A percentile compares a stretch with the other conserved stretches of the same genome.
These are phyloP conservation scores for Sitta europaea DNA, from an alignment of 2,113 vertebrate species.

Conservation along the genomic window DNA sequence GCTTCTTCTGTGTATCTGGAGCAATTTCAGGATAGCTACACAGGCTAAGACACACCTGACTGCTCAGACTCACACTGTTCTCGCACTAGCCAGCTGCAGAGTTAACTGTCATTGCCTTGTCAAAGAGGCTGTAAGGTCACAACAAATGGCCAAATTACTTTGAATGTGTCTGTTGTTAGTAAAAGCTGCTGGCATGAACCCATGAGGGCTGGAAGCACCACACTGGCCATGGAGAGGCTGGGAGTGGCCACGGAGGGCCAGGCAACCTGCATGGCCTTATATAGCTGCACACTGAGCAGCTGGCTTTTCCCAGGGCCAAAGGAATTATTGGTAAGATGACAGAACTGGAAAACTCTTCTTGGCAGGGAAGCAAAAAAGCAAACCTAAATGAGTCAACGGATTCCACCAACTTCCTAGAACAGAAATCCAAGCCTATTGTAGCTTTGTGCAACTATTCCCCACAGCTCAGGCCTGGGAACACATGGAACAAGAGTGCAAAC, in stretches of 20 bases:
- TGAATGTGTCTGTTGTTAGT: background rate
- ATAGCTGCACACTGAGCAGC: conserved; percentile 8
- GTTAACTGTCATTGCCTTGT: background rate
- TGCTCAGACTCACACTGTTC: background rate
- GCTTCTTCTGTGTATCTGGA: background rate
- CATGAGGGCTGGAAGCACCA: background rate
- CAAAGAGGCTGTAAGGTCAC: background rate
- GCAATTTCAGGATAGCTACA: background rate
- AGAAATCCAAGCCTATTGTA: background rate
- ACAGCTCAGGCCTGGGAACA: background rate
- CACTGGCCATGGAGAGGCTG: background rate
- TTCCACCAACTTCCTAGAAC: conserved; percentile 40
- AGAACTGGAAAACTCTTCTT: conserved; percentile 49
- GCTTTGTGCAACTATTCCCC: background rate
- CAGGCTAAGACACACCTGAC: background rate
- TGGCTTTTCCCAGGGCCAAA: conserved; percentile 30
- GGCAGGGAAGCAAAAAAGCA: conserved; percentile 44
- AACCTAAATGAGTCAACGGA: conserved; percentile 34
- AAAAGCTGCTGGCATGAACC: background rate
- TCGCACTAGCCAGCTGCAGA: background rate
- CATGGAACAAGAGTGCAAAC: background rate
- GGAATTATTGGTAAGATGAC: conserved; percentile 61
- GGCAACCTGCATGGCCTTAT: conserved; percentile 17
- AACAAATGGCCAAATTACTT: background rate
- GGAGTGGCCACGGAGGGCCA: background rate